Conservation (phyloP, 2,888 invertebrate genomes). For the Oligia latruncula region DNA sequence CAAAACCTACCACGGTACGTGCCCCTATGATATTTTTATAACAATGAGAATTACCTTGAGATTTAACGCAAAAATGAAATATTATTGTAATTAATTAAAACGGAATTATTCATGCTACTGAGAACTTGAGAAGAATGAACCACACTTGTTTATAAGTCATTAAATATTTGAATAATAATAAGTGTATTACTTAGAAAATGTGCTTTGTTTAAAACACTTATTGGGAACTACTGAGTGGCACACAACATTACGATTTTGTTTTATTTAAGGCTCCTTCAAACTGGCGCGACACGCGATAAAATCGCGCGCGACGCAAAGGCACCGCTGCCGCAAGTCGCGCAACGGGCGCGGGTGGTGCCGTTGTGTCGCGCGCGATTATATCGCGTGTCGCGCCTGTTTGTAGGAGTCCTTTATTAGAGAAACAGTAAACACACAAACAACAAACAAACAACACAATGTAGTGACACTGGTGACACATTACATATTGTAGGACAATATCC, state of each 20-base stretch:
- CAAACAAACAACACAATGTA: too few species aligned
- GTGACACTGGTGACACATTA: too few species aligned
- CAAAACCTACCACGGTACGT: neutral
- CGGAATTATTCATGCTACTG: constrained; percentile 42
- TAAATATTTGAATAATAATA: constrained; percentile 29
- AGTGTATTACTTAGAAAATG: constrained; percentile 16
- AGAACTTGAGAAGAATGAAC: constrained; percentile 25
- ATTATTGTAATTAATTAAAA: constrained; percentile 37
- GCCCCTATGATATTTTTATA: constrained; percentile 21
- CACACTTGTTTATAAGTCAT: constrained; percentile 22
- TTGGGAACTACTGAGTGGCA: neutral
- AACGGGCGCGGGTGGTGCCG: too few species aligned
- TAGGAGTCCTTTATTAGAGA: neutral
- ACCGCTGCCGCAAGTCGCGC: too few species aligned
- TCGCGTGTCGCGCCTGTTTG: too few species aligned
- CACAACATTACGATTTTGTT: too few species aligned
- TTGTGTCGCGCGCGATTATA: too few species aligned
- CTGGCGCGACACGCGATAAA: too few species aligned
- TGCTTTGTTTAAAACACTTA: constrained; percentile 17
- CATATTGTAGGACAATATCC: too few species aligned
- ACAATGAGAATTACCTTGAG: constrained; percentile 37
- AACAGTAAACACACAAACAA: too few species aligned
- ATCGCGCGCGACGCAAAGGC: too few species aligned
- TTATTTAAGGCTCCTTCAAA: neutral
- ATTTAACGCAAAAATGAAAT: constrained; percentile 31